Evolutionary conservation across 2,888 invertebrate genomes (phyloP).

Genomic region (Clivina fossor): DNA sequence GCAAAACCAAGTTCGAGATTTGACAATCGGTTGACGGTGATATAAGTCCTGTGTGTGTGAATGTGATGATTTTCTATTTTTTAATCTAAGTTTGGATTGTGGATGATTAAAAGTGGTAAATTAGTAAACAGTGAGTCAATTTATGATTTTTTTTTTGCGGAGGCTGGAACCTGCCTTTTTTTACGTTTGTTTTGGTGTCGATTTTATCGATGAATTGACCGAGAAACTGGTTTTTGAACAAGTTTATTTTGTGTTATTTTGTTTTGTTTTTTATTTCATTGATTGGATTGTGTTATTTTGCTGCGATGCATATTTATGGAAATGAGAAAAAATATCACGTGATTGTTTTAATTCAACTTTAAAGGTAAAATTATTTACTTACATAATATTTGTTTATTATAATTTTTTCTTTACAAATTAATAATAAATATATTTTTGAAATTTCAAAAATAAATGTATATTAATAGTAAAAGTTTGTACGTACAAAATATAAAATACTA

Average conservation of each 20-base stretch:
- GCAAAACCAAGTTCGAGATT: too few relatives aligned
- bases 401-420: too few relatives aligned
- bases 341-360: slow-evolving; percentile 1
- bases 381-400: too few relatives aligned
- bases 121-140: slow-evolving; percentile 1
- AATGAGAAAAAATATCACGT: slow-evolving; percentile 11
- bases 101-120: too few relatives aligned
- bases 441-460: too few relatives aligned
- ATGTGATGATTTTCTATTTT: too few relatives aligned
- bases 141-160: slow-evolving; percentile 10
- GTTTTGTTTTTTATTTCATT: slow-evolving; percentile 11
- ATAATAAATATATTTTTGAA: too few relatives aligned
- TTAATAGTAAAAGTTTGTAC: too few relatives aligned
- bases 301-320: slow-evolving; percentile 14
- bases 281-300: slow-evolving; percentile 6
- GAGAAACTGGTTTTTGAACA: slow-evolving; percentile 17
- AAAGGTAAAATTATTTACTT: slow-evolving; percentile 12
- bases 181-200: not conserved
- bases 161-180: not conserved
- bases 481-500: too few relatives aligned
- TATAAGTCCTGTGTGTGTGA: too few relatives aligned
- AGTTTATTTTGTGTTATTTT: slow-evolving; percentile 13
- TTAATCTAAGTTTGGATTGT: too few relatives aligned
- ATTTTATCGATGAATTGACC: slow-evolving; percentile 20
- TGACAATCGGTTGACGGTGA: too few relatives aligned